These are phyloP conservation scores for Furcifer pardalis DNA, from an alignment of 2,797 vertebrate genomes.

Conservation along the genomic window DNA sequence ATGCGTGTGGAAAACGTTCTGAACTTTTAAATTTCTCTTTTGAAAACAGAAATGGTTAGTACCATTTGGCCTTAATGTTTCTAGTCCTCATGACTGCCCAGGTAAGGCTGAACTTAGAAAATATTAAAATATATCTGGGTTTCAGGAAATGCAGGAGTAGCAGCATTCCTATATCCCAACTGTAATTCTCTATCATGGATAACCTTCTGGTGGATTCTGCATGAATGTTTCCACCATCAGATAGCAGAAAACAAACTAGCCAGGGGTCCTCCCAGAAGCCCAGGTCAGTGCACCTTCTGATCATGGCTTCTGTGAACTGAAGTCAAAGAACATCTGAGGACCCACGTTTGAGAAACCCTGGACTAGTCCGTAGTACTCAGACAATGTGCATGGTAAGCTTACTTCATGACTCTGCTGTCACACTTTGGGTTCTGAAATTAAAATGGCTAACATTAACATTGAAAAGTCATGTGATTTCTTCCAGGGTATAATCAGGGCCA, in stretches of 20 bases:
- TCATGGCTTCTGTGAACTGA: too few relatives aligned
- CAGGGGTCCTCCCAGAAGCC: too few relatives aligned
- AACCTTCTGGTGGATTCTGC: neutral
- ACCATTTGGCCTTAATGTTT: neutral
- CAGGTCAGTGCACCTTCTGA: too few relatives aligned
- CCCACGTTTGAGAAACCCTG: too few relatives aligned
- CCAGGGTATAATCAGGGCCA: neutral
- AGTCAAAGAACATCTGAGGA: too few relatives aligned
- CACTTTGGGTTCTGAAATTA: neutral
- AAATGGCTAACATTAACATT: neutral
- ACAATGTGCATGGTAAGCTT: neutral
- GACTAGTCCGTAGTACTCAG: too few relatives aligned
- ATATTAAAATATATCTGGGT: neutral
- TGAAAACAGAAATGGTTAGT: too few relatives aligned
- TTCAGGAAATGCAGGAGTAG: neutral
- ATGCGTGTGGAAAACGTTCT: neutral
- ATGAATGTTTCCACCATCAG: neutral
- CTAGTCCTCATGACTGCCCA: neutral
- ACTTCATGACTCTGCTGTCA: too few relatives aligned
- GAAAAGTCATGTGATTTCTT: too few relatives aligned
- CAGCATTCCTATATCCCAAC: neutral
- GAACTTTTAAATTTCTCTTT: too few relatives aligned
- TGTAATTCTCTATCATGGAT: neutral
- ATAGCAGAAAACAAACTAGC: neutral
- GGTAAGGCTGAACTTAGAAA: neutral